Conservation (phyloP, 2,797 vertebrate genomes). For the Thalassophryne amazonica region DNA sequence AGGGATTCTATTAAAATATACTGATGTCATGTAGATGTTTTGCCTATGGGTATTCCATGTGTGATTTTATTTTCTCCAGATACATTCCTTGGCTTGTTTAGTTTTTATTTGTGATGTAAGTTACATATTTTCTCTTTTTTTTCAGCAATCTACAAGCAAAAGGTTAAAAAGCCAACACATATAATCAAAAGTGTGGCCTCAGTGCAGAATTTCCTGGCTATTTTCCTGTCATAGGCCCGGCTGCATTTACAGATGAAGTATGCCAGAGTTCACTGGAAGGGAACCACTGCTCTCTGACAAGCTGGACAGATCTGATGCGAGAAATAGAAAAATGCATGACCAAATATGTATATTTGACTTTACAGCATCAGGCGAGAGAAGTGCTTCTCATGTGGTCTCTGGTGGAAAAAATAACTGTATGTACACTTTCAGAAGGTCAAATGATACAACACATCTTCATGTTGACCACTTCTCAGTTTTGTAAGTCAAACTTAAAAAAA, state of each 20-base stretch:
- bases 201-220: conserved; percentile 38
- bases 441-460: too few relatives aligned
- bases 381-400: too few relatives aligned
- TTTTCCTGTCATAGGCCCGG: neutral
- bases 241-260: conserved; percentile 5
- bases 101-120: neutral
- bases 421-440: too few relatives aligned
- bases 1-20: too few relatives aligned
- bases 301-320: conserved; percentile 5
- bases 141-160: conserved; percentile 3
- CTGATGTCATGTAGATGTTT: too few relatives aligned
- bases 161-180: neutral
- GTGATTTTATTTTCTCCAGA: neutral
- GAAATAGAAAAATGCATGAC: conserved; percentile 25
- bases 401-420: too few relatives aligned
- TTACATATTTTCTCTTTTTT: conserved; percentile 1
- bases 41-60: too few relatives aligned
- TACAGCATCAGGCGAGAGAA: neutral
- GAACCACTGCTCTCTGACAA: conserved; percentile 1
- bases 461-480: too few relatives aligned
- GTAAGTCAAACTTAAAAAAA: too few relatives aligned
- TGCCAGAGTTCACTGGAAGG: conserved; percentile 18
- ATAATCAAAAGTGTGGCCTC: conserved; percentile 10
- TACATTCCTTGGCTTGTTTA: neutral
- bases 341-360: conserved; percentile 2